These are phyloP conservation scores for Sorex fumeus DNA, from an alignment of 2,113 vertebrate species.

Conservation along the genomic window DNA sequence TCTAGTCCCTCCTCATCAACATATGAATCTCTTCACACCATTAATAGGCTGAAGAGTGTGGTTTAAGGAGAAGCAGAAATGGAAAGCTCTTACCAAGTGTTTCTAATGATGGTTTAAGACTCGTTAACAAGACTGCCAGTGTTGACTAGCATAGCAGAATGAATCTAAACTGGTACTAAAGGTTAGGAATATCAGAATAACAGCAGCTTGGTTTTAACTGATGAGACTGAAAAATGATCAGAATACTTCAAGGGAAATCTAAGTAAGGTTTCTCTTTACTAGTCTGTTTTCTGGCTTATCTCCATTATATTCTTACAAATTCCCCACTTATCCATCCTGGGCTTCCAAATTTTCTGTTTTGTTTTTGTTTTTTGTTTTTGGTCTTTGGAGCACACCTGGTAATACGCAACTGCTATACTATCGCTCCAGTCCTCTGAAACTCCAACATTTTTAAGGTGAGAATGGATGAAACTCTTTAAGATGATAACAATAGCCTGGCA, in stretches of 20 bases:
- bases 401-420: too few species aligned
- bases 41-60: not conserved
- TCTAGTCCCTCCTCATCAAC: not conserved
- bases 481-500: not conserved
- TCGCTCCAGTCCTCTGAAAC: too few species aligned
- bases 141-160: not conserved
- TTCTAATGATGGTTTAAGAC: conserved; percentile 37
- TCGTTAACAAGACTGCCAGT: not conserved
- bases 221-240: not conserved
- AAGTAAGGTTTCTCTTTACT: not conserved
- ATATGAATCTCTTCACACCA: not conserved
- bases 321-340: not conserved
- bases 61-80: not conserved
- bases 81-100: not conserved
- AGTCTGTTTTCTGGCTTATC: not conserved
- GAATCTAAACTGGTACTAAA: not conserved
- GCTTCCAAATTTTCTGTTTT: not conserved
- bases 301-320: conserved; percentile 36
- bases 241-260: not conserved
- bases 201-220: not conserved
- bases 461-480: not conserved
- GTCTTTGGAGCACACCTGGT: too few species aligned
- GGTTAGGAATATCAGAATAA: not conserved
- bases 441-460: not conserved
- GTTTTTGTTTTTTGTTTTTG: too few species aligned